Conservation (phyloP, 2,888 invertebrate species). For the Sicus ferrugineus region DNA sequence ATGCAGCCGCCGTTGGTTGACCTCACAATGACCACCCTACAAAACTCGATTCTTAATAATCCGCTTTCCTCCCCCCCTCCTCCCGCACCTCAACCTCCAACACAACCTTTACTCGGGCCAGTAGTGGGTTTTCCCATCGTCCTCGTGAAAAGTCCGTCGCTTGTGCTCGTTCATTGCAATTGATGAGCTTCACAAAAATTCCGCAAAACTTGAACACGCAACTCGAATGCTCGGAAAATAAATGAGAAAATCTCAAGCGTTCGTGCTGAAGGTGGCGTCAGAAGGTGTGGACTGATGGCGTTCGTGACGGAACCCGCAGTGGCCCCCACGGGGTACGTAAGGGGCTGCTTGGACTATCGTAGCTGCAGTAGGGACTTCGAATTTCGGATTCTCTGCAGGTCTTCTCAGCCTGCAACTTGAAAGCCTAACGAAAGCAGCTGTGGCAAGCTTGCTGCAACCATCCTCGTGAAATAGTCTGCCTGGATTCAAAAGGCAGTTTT, state of each 20-base stretch:
- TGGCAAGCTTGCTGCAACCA: background rate
- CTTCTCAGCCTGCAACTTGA: background rate
- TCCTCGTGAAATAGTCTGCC: too few species aligned
- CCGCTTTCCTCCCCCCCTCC: background rate
- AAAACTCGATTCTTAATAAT: background rate
- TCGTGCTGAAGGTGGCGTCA: too few species aligned
- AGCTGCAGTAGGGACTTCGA: background rate
- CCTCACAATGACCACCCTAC: background rate
- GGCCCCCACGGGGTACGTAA: background rate
- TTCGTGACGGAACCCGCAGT: background rate
- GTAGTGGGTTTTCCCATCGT: background rate
- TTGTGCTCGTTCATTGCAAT: conserved; percentile 27
- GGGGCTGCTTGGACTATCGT: background rate
- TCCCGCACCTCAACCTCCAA: background rate
- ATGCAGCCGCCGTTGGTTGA: too few species aligned
- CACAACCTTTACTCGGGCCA: conserved; percentile 30
- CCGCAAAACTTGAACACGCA: conserved; percentile 31
- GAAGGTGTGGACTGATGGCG: background rate
- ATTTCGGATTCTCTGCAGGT: background rate
- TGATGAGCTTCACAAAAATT: conserved; percentile 32
- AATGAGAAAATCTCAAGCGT: conserved; percentile 26
- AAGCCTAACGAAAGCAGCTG: background rate
- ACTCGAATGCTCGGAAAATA: conserved; percentile 25
- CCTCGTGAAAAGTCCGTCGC: background rate
- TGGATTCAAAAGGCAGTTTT: too few species aligned